phyloP scores from a whole-genome alignment of 2,113 vertebrate genomes.

The Scolopax mira region DNA sequence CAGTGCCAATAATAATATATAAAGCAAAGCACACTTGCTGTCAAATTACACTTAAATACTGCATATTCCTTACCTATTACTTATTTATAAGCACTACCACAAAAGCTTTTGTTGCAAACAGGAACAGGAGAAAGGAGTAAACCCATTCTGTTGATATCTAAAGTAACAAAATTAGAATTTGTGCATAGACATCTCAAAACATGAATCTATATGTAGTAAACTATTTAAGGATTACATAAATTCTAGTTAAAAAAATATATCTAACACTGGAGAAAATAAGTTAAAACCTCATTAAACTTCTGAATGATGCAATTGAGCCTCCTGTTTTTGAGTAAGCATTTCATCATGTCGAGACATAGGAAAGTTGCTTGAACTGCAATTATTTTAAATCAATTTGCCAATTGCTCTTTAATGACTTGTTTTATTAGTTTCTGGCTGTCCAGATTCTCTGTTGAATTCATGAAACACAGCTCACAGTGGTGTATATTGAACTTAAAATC shows the following conservation, averaged over 20 bases:
- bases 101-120: fast-evolving
- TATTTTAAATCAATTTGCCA: not conserved
- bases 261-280: not conserved
- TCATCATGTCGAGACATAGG: not conserved
- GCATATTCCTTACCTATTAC: not conserved
- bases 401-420: not conserved
- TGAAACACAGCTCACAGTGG: not conserved
- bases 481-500: not conserved
- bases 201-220: not conserved
- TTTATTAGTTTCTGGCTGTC: not conserved
- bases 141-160: not conserved
- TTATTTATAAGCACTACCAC: not conserved
- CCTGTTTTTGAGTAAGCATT: not conserved
- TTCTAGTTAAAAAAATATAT: not conserved
- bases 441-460: not conserved
- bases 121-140: not conserved
- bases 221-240: not conserved
- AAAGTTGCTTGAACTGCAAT: not conserved
- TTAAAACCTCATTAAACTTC: not conserved
- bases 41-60: not conserved
- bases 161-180: not conserved
- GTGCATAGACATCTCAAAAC: not conserved
- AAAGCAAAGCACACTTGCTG: not conserved
- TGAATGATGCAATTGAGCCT: not conserved
- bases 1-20: not conserved